Evolutionary conservation across 2,113 vertebrate species (phyloP), one percentile per base, ranked within the genome.

Genomic region (Syngnathus scovelli): DNA sequence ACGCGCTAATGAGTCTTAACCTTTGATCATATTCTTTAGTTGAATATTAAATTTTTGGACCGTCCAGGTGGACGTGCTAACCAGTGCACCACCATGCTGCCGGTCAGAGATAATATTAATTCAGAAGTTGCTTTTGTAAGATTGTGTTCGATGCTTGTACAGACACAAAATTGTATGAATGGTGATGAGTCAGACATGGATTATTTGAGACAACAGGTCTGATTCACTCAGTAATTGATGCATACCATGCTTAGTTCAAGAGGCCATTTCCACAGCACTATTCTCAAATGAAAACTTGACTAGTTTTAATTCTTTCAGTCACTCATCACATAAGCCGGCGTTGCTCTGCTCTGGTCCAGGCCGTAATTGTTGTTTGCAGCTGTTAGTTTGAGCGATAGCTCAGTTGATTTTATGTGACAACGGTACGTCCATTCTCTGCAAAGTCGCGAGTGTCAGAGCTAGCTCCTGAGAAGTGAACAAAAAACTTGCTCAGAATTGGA

Each of bases 351-450:
- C 43, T 70, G 69, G 77, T 55, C 63, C 55, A 12, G 64, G 37
- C 61, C 80, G 80, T 75, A 72, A 66, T 74, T 79, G 63, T 74
- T 75, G 63, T 66, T 58, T 59, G 60, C 71, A 52, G 71, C 65
- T 64, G 49, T 83, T 79, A 61, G 68, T 72, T 77, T 78, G 75
- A 86, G 48, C 71, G 68, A 85, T 75, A 63, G 64, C 43, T 58
- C 59, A 78, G 69, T 63, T 78, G 75, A 82, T 84, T 82, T 72
- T 27, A 65, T 74, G 61, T 77, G 81, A 80, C 73, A 67, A 71
- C 39, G 4, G 41, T 43, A 70, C 64, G 69, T 71, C 39, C 38
- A 61, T 64, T 72, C 74, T 59, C 67, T 10, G 51, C 49, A 64
- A 59, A 74, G 67, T 65, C 38, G 38, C 65, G 77, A 75, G 63